Evolutionary conservation across 2,797 vertebrate species (phyloP), one percentile per base, ranked within the genome.

Genomic region (Megaceryle alcyon): DNA sequence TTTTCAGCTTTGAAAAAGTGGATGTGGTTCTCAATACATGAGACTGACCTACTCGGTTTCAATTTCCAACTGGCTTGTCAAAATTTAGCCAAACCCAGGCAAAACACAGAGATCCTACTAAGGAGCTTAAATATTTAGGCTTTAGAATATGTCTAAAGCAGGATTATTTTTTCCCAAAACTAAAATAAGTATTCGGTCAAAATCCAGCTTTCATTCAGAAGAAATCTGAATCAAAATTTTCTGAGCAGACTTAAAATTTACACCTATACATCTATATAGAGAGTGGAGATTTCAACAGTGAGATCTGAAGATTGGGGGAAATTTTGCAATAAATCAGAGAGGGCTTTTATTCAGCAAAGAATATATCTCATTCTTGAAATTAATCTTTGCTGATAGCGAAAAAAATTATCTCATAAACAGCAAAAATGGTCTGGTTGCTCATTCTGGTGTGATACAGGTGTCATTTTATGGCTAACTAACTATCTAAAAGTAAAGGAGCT

Each of bases 111-210:
- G 8, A 68, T 66, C 59, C 6, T 53, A 26, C 35, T 43, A 54
- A 15, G 12, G 66, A 73, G 8, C 15, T 75, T 44, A 41, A 69
- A 64, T 44, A 73, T 70, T 39, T 82, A 19, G n/a, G 3, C 3
- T 10, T 69, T 66, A 37, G 75, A 72, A n/a, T 63, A 73, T 15
- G 7, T 43, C 13, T 53, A 51, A 46, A 76, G 5, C 1, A 43
- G 23, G 5, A 4, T 0, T 7, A 41, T 51, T 16, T 66, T 13
- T 10, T 4, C 9, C 2, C 10, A 25, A 81, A 82, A 21, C 0
- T 5, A 57, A 82, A 59, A 56, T 56, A 43, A 3, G 37, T 33
- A 48, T 49, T 44, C 9, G 43, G 8, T 37, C 17, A 77, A 82
- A 91, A 86, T 44, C 10, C 28, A 44, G 1, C 23, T 86, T 90